Conservation (phyloP, 2,113 vertebrate genomes). For the Erinaceus europaeus region DNA sequence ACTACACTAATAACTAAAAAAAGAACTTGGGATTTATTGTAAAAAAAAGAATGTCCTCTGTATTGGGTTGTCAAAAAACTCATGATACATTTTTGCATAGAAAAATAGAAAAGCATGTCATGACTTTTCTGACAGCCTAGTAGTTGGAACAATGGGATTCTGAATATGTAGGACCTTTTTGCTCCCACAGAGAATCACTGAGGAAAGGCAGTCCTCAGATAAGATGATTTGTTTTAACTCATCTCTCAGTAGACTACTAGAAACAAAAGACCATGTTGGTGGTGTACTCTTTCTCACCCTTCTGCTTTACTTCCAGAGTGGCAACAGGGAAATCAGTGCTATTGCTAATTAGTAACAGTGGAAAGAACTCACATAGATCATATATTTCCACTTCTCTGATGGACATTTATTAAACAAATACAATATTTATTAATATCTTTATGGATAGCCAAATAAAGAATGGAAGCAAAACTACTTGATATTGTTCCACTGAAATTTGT, state of each 20-base stretch:
- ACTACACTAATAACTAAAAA: background rate
- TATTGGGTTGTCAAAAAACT: too few relatives aligned
- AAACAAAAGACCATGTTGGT: background rate
- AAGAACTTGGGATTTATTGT: background rate
- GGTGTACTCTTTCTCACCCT: background rate
- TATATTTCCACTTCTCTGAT: background rate
- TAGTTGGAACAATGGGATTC: background rate
- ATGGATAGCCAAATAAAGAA: background rate
- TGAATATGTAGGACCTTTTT: background rate
- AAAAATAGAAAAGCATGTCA: too few relatives aligned
- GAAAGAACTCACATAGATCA: background rate
- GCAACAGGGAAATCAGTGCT: background rate
- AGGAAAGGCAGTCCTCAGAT: background rate
- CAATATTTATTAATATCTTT: background rate
- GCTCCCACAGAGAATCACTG: background rate
- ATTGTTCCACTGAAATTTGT: background rate
- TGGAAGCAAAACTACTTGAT: background rate
- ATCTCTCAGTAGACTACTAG: background rate
- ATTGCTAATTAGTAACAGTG: background rate
- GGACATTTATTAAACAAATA: background rate
- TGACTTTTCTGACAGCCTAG: background rate
- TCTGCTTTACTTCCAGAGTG: background rate
- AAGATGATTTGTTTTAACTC: background rate
- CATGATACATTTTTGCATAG: too few relatives aligned
- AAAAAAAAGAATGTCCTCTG: background rate